A percentile compares a stretch with the other conserved stretches of the same genome.
phyloP scores from a whole-genome alignment of 37 sponge, comb jelly and placozoan species.

The Sycon ciliatum region DNA sequence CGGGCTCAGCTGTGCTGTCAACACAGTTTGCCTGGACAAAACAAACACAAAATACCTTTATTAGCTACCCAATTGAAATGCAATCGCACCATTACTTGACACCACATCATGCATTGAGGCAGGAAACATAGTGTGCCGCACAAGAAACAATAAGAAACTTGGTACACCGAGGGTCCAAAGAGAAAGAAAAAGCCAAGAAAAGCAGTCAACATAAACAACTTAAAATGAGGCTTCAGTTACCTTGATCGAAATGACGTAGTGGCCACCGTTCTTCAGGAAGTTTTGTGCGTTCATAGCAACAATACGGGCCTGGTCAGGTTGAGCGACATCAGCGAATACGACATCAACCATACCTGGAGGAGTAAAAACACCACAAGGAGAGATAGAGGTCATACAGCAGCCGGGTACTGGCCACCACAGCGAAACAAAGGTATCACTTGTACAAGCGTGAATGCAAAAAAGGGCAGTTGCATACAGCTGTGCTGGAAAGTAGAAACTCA shows the following conservation, averaged over 20 bases:
- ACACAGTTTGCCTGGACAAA: constrained; percentile 85
- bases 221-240: constrained; percentile 23
- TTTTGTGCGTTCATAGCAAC: constrained; percentile 88
- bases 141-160: background rate
- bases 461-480: background rate
- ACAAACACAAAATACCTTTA: background rate
- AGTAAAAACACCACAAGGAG: background rate
- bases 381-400: background rate
- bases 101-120: background rate
- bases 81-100: too few relatives aligned
- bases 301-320: constrained; percentile 96
- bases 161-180: background rate
- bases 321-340: constrained; percentile 97
- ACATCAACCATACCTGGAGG: constrained; percentile 91
- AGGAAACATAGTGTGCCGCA: background rate
- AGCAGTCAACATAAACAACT: background rate
- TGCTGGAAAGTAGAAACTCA: constrained; percentile 12
- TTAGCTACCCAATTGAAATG: too few relatives aligned
- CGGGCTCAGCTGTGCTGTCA: constrained; percentile 92
- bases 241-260: constrained; percentile 96
- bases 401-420: too few relatives aligned
- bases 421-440: background rate
- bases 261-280: constrained; percentile 90
- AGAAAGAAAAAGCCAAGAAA: background rate
- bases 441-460: background rate